Percentiles rank a stretch among this genome's conserved stretches.
phyloP scores from a whole-genome alignment of 2,113 vertebrate genomes.

The Peucedramus taeniatus region DNA sequence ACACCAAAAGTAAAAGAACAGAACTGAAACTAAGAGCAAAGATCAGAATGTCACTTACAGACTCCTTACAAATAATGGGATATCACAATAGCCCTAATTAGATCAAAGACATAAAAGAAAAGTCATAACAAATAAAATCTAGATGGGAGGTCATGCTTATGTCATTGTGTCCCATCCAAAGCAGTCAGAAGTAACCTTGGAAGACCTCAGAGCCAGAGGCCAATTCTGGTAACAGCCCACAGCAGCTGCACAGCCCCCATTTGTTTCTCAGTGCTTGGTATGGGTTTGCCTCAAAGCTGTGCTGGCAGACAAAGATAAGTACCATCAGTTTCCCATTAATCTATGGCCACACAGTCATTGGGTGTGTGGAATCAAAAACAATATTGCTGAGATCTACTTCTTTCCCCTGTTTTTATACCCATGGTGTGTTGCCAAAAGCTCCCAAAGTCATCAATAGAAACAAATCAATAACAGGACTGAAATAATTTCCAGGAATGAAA shows the following conservation, averaged over 20 bases:
- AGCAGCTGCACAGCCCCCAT: rapidly evolving
- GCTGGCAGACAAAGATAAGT: background rate
- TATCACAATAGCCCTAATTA: background rate
- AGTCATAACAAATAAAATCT: background rate
- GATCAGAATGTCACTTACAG: background rate
- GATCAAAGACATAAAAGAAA: background rate
- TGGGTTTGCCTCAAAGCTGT: background rate
- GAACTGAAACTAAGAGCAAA: background rate
- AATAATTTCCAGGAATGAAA: background rate
- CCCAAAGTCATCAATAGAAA: background rate
- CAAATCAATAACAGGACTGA: background rate
- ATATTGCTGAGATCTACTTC: background rate
- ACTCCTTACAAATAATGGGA: background rate
- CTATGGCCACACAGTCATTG: background rate
- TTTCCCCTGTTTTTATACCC: background rate
- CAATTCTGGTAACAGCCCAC: background rate
- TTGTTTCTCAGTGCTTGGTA: background rate
- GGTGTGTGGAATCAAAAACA: background rate
- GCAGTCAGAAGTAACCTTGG: background rate
- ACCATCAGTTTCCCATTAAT: background rate
- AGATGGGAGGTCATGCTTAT: background rate
- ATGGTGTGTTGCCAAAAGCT: background rate
- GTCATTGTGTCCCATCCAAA: background rate
- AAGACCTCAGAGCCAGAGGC: background rate
- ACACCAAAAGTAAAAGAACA: background rate